These are phyloP conservation scores for Apotomis turbidana DNA, from an alignment of 2,888 invertebrate species.

Conservation along the genomic window DNA sequence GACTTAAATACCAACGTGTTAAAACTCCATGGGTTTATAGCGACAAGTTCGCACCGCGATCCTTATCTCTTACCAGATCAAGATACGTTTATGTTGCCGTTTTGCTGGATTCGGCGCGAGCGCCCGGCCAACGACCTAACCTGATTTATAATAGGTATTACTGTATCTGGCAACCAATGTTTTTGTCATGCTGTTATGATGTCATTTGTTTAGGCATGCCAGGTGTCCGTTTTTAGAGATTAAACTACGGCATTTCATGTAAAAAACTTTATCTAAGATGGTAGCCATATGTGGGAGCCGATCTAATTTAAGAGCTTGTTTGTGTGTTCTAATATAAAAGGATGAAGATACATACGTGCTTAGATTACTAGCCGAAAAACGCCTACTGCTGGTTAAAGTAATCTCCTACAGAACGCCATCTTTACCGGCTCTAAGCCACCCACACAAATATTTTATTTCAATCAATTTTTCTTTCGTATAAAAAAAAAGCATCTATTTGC, in stretches of 20 bases:
- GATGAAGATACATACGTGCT: background rate
- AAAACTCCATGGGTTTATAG: background rate
- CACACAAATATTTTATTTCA: too few relatives aligned
- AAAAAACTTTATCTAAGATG: slow-evolving; percentile 6
- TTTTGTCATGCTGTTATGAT: slow-evolving; percentile 21
- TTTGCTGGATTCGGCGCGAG: slow-evolving; percentile 24
- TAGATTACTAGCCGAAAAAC: too few relatives aligned
- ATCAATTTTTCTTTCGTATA: too few relatives aligned
- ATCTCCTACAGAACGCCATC: too few relatives aligned
- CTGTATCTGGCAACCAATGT: slow-evolving; percentile 22
- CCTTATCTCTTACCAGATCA: slow-evolving; percentile 20
- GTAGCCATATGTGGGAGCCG: slow-evolving; percentile 2
- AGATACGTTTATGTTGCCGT: slow-evolving; percentile 23
- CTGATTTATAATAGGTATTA: slow-evolving; percentile 36
- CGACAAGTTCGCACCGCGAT: slow-evolving; percentile 13
- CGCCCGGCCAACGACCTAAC: slow-evolving; percentile 33
- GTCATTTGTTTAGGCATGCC: slow-evolving; percentile 23
- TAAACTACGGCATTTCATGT: background rate
- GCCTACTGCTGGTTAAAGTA: too few relatives aligned
- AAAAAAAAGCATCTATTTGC: too few relatives aligned
- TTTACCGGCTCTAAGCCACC: too few relatives aligned
- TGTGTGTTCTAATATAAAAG: background rate
- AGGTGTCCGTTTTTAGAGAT: slow-evolving; percentile 7
- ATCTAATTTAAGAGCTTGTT: slow-evolving; percentile 10
- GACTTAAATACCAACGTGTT: background rate